Percentiles rank a stretch among this genome's conserved stretches.
phyloP scores from a whole-genome alignment of 2,797 vertebrate genomes.

The Telmatherina bonti region DNA sequence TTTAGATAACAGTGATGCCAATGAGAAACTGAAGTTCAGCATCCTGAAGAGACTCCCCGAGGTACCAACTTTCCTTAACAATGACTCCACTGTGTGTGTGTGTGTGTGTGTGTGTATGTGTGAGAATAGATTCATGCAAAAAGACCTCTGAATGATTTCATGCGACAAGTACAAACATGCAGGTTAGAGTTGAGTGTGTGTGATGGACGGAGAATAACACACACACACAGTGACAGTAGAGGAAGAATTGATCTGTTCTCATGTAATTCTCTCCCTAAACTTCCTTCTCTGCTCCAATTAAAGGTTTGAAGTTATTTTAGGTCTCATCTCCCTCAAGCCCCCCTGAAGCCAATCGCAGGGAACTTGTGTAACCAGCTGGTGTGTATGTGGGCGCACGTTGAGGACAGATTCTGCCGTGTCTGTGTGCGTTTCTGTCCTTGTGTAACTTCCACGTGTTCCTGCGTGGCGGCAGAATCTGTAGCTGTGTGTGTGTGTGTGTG shows the following conservation, averaged over 20 bases:
- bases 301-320: conserved; percentile 69
- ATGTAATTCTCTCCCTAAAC: conserved; percentile 34
- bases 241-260: conserved; percentile 37
- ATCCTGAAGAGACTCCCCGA: conserved; percentile 90
- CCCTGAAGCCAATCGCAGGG: conserved; percentile 61
- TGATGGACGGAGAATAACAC: conserved; percentile 3
- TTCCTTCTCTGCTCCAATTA: conserved; percentile 62
- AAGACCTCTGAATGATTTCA: not conserved
- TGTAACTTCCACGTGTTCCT: conserved; percentile 59
- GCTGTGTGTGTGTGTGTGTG: conserved; percentile 14
- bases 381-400: conserved; percentile 20
- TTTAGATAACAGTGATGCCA: conserved; percentile 84
- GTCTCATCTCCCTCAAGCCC: conserved; percentile 61
- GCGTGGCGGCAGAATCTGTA: conserved; percentile 38
- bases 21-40: conserved; percentile 91
- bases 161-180: not conserved
- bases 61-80: conserved; percentile 76
- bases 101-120: too few relatives aligned
- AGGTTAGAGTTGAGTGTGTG: conserved; percentile 3
- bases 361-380: conserved; percentile 54
- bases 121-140: not conserved
- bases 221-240: conserved; percentile 24
- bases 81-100: too few relatives aligned
- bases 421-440: conserved; percentile 39
- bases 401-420: conserved; percentile 13